phyloP scores from a whole-genome alignment of 1,140 invertebrate genomes.

The Coboldia fuscipes region DNA sequence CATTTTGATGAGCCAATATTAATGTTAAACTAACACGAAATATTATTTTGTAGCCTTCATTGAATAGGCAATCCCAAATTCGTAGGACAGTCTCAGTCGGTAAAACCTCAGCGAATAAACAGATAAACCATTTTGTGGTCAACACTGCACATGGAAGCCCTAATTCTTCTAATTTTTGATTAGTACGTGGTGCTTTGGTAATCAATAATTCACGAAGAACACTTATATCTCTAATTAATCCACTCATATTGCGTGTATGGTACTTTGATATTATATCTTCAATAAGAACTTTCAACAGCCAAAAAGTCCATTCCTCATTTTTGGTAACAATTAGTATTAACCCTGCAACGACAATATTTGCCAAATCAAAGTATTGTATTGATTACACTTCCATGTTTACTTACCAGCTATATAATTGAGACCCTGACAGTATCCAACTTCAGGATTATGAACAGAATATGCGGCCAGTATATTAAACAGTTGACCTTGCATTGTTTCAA shows the following conservation, averaged over 20 bases:
- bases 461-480: slow-evolving; percentile 69
- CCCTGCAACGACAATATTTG: slow-evolving; percentile 24
- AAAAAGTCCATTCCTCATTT: slow-evolving; percentile 76
- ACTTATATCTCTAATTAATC: slow-evolving; percentile 66
- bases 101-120: slow-evolving; percentile 75
- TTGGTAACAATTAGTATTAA: slow-evolving; percentile 65
- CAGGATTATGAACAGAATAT: slow-evolving; percentile 71
- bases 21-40: slow-evolving; percentile 61
- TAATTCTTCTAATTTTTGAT: slow-evolving; percentile 51
- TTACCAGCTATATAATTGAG: slow-evolving; percentile 71
- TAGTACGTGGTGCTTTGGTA: slow-evolving; percentile 53
- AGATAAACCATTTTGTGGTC: slow-evolving; percentile 87
- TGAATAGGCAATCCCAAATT: slow-evolving; percentile 89
- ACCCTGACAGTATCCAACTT: slow-evolving; percentile 84
- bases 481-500: slow-evolving; percentile 50
- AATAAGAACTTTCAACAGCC: slow-evolving; percentile 72
- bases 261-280: slow-evolving; percentile 72
- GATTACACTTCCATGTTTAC: background rate
- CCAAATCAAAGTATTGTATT: background rate
- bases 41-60: slow-evolving; percentile 74
- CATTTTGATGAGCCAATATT: slow-evolving; percentile 40
- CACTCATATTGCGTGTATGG: slow-evolving; percentile 73
- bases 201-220: slow-evolving; percentile 69
- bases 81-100: slow-evolving; percentile 78
- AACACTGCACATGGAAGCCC: slow-evolving; percentile 70